Percentiles rank a stretch among this genome's conserved stretches.
Evolutionary conservation across 37 sponge, comb jelly and placozoan genomes (phyloP).

Genomic region (Halichondria panicea): DNA sequence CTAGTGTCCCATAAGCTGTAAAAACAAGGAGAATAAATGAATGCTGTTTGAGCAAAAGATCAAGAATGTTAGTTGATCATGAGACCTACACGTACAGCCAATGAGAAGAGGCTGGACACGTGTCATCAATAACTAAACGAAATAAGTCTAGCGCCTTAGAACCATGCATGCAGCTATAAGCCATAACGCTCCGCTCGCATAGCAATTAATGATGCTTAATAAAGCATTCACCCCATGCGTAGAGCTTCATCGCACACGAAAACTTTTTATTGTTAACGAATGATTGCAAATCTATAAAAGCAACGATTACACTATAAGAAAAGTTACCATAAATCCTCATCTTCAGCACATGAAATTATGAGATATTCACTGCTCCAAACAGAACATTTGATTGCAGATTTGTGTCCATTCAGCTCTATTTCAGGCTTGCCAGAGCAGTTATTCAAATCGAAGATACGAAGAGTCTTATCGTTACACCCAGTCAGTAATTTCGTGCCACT

Average conservation of each 20-base stretch:
- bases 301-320: not conserved
- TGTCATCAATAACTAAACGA: no score
- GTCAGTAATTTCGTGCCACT: conserved; percentile 58
- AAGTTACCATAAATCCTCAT: conserved; percentile 48
- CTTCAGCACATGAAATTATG: conserved; percentile 56
- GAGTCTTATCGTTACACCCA: conserved; percentile 81
- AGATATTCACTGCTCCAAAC: conserved; percentile 49
- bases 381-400: conserved; percentile 48
- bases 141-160: no score
- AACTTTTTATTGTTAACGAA: not conserved
- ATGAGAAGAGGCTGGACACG: no score
- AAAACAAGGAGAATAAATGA: no score
- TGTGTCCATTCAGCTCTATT: conserved; percentile 37
- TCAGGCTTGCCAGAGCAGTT: not conserved
- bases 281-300: not conserved
- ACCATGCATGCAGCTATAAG: no score
- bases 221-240: no score
- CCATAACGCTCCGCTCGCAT: no score
- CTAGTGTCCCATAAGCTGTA: conserved; percentile 73
- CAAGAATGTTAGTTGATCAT: no score
- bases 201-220: no score
- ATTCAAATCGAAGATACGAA: conserved; percentile 58
- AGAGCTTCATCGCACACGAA: not conserved
- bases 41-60: no score
- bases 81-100: no score